Evolutionary conservation across 2,113 vertebrate species (phyloP).

Genomic region (Serinus canaria): DNA sequence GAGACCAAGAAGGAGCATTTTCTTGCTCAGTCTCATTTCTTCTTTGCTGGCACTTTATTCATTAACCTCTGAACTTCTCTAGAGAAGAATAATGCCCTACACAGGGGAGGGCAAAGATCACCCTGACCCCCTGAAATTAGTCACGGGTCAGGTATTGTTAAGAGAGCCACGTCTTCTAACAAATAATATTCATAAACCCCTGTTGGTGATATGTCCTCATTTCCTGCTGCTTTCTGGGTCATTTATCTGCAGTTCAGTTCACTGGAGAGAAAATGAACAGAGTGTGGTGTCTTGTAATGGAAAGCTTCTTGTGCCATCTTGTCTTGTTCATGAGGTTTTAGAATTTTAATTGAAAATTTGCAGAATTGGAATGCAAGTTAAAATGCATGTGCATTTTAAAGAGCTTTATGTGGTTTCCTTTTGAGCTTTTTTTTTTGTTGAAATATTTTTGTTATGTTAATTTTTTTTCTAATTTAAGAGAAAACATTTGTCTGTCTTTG

Average conservation of each 20-base stretch:
- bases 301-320: not conserved
- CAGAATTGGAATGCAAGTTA: not conserved
- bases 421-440: not conserved
- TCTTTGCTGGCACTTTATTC: slow-evolving; percentile 71
- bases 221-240: slow-evolving; percentile 33
- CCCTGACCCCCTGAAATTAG: slow-evolving; percentile 65
- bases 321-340: not conserved
- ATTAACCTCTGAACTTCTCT: slow-evolving; percentile 73
- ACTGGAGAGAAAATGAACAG: not conserved
- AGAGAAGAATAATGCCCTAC: slow-evolving; percentile 65
- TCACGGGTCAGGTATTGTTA: slow-evolving; percentile 19
- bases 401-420: not conserved
- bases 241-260: slow-evolving; percentile 24
- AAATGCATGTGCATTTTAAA: not conserved
- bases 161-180: slow-evolving; percentile 7
- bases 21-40: slow-evolving; percentile 68
- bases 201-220: not conserved
- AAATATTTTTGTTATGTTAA: not conserved
- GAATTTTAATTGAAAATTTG: not conserved
- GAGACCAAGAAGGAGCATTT: slow-evolving; percentile 64
- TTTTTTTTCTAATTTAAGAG: not conserved
- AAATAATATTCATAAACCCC: slow-evolving; percentile 46
- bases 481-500: not conserved
- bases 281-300: not conserved
- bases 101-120: slow-evolving; percentile 62